Conservation (phyloP, 2,797 vertebrate genomes). For the Xerus rutilus region DNA sequence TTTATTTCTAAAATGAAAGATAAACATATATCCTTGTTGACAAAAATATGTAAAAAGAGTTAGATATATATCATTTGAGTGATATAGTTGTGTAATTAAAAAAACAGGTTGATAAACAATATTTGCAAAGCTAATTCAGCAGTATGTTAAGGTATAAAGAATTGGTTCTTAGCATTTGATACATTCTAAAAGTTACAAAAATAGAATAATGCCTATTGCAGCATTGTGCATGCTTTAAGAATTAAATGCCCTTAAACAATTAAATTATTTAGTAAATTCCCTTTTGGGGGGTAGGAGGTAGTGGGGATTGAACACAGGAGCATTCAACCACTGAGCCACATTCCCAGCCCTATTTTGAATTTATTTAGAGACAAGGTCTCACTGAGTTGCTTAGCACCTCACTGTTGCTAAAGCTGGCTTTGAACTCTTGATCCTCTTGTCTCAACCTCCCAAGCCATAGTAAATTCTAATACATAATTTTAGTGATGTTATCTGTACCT, state of each 20-base stretch:
- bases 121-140: constrained; percentile 40
- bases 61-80: not conserved
- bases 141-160: not conserved
- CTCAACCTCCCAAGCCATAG: not conserved
- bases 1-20: not conserved
- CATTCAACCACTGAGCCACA: no score
- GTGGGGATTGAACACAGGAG: no score
- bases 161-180: not conserved
- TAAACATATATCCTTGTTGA: not conserved
- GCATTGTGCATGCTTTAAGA: not conserved
- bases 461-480: not conserved
- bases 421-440: no score
- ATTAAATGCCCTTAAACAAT: not conserved
- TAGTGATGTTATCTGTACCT: not conserved
- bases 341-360: no score
- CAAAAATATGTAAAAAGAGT: not conserved
- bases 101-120: not conserved
- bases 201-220: not conserved
- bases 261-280: not conserved
- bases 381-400: no score
- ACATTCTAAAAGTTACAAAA: not conserved
- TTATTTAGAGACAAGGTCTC: no score
- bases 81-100: not conserved
- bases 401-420: no score
- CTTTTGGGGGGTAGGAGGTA: no score